Evolutionary conservation across 2,113 vertebrate genomes (phyloP).

Genomic region (Podarcis cretensis): DNA sequence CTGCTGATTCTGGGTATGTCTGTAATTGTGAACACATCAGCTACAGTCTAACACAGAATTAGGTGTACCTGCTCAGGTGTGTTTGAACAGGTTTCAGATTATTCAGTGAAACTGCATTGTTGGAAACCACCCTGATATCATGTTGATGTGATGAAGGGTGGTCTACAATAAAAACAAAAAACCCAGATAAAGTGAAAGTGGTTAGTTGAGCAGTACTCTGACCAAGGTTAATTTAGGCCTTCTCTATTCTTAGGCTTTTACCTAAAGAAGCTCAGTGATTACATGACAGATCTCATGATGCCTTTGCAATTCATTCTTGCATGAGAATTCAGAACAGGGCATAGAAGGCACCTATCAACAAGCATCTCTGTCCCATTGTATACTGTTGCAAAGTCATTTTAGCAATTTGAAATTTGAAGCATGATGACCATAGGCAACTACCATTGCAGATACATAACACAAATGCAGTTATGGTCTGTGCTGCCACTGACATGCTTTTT

Average conservation of each 20-base stretch:
- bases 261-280: background rate
- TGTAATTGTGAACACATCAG: background rate
- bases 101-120: no score
- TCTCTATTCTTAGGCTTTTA: accelerated
- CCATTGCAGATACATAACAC: background rate
- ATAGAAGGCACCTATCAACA: background rate
- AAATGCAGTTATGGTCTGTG: background rate
- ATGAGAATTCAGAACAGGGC: background rate
- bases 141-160: no score
- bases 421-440: background rate
- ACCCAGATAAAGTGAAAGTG: background rate
- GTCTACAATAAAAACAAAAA: no score
- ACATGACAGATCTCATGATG: background rate
- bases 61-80: background rate
- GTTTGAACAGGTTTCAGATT: no score
- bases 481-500: background rate
- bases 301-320: background rate
- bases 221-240: background rate
- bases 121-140: no score
- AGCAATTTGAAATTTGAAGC: conserved; percentile 26
- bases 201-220: background rate
- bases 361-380: background rate
- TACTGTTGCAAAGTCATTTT: background rate
- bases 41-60: background rate
- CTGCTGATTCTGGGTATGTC: background rate